Percentiles rank a stretch among this genome's conserved stretches.
Conservation (phyloP, 2,888 invertebrate genomes). For the Cyclophora albipunctata region DNA sequence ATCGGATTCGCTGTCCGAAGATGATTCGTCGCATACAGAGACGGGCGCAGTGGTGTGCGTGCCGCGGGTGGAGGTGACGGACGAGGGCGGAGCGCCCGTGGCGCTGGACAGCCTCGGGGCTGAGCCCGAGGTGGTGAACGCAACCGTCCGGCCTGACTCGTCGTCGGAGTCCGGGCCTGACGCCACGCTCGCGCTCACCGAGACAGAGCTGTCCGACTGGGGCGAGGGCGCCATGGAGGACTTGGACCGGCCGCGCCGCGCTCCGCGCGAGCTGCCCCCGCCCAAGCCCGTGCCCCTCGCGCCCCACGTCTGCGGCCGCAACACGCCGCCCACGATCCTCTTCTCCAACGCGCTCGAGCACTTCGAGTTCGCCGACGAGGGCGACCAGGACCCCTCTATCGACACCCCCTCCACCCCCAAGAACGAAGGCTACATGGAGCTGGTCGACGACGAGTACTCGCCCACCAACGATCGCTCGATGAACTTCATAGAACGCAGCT, state of each 20-base stretch:
- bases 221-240: constrained; percentile 83
- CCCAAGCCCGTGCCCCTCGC: constrained; percentile 52
- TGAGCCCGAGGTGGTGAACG: constrained; percentile 40
- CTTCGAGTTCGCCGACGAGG: constrained; percentile 91
- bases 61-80: constrained; percentile 83
- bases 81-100: constrained; percentile 80
- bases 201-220: constrained; percentile 93
- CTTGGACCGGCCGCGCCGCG: constrained; percentile 41
- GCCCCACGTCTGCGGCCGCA: constrained; percentile 62
- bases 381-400: constrained; percentile 84
- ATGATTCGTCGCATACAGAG: constrained; percentile 55
- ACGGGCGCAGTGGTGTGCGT: constrained; percentile 62
- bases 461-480: constrained; percentile 66
- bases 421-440: constrained; percentile 62
- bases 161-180: constrained; percentile 83
- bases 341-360: constrained; percentile 80
- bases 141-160: constrained; percentile 50
- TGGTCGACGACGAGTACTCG: constrained; percentile 61
- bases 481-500: constrained; percentile 73
- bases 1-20: constrained; percentile 74
- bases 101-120: constrained; percentile 72
- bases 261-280: constrained; percentile 49
- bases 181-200: constrained; percentile 83
- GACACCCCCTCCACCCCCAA: constrained; percentile 63
- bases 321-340: constrained; percentile 43